Evolutionary conservation across 2,888 invertebrate genomes (phyloP), one percentile per base, ranked within the genome.

Genomic region (Galeruca laticollis): DNA sequence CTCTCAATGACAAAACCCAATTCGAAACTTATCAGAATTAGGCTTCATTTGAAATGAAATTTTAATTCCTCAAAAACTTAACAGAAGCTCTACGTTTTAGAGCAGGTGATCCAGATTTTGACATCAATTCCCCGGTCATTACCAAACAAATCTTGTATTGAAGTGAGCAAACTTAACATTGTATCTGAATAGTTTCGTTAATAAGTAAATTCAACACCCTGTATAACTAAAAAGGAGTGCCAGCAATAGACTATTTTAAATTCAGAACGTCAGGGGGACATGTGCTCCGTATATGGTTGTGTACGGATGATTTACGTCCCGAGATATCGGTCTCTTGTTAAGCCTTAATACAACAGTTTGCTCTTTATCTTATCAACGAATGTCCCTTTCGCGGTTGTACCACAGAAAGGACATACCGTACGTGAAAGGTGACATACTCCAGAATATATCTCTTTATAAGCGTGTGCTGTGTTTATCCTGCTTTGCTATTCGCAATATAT

Each of bases 321-420:
- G 77, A 82, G 84, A 84, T 84, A 84, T 84, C 83, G 82, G 84
- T 81, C 81, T 78, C 82, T 83, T 84, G 83, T 84, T 83, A 81
- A 81, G 78, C 77, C 80, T 77, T 78, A 81, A 82, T 83, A 83
- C 82, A 82, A 79, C 80, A 80, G 81, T 81, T 81, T 77, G 81
- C 80, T 82, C 82, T 82, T 78, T 83, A 84, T 84, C 84, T 84
- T 84, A 84, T 84, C 84, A 81, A 72, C 18, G 64, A 64, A 71
- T 65, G 73, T 74, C 77, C 66, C 70, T 65, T 72, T 63, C 62
- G 37, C 62, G 61, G 68, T 60, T 71, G 73, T 71, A 61, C 31
- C 60, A 62, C 47, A 49, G 66, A 49, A 61, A 35, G 54, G 60
- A 68, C 61, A 69, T 57, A 35, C 57, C 60, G 61, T 69, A 73